Evolutionary conservation across 2,797 vertebrate genomes (phyloP).

Genomic region (Chiloscyllium punctatum): DNA sequence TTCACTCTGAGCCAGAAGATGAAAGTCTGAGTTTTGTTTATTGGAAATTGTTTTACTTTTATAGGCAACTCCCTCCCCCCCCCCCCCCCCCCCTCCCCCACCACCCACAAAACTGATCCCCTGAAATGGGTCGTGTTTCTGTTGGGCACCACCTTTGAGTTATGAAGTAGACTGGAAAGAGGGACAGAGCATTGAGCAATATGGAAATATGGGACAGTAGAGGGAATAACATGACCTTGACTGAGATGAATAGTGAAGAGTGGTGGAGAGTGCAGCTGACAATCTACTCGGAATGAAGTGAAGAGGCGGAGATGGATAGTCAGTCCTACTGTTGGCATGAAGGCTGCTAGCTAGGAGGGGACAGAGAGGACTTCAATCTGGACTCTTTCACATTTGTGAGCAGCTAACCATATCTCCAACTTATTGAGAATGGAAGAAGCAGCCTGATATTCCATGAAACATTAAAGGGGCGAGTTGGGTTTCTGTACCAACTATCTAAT

Average conservation of each 20-base stretch:
- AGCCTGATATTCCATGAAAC: background rate
- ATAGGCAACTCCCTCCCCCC: background rate
- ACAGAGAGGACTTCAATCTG: background rate
- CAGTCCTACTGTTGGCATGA: conserved; percentile 35
- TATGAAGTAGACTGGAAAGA: background rate
- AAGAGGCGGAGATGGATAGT: conserved; percentile 40
- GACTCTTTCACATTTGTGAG: background rate
- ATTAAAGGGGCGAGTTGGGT: background rate
- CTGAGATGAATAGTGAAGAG: no score
- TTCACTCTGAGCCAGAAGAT: background rate
- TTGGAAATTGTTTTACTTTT: background rate
- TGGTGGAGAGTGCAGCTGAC: no score
- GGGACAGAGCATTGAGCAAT: no score
- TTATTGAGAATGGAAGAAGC: background rate
- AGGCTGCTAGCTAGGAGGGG: background rate
- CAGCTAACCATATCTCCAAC: background rate
- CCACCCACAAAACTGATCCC: no score
- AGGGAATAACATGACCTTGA: no score
- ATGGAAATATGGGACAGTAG: no score
- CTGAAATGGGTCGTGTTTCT: background rate
- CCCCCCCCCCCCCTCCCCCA: no score
- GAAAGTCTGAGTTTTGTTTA: background rate
- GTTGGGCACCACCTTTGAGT: background rate
- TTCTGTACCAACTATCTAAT: background rate
- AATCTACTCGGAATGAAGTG: background rate